These are phyloP conservation scores for Epinephelus lanceolatus DNA, from an alignment of 2,113 vertebrate species.

Conservation along the genomic window DNA sequence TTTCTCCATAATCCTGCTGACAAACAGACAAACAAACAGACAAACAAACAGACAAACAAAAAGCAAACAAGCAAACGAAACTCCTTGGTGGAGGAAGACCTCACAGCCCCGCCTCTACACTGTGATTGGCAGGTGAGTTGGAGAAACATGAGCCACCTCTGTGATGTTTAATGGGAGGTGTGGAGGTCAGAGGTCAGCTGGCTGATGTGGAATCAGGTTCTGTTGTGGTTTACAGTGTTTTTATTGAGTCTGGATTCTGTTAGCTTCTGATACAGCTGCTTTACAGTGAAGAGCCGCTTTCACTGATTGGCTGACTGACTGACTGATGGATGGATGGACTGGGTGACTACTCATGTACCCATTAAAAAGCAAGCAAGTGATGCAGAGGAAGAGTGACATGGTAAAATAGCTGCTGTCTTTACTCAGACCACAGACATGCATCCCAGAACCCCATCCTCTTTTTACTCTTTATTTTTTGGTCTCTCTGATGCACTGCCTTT, in stretches of 20 bases:
- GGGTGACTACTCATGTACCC: not conserved
- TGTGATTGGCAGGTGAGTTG: not conserved
- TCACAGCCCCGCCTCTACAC: not conserved
- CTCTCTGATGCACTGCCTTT: no score
- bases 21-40: no score
- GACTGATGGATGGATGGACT: not conserved
- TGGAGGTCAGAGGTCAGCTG: constrained; percentile 9
- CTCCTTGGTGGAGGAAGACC: no score
- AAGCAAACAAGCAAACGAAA: not conserved
- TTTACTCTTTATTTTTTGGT: no score
- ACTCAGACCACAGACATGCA: not conserved
- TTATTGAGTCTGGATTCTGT: constrained; percentile 43
- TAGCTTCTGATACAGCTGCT: constrained; percentile 16
- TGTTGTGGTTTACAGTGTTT: constrained; percentile 3
- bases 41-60: not conserved
- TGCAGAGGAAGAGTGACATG: no score
- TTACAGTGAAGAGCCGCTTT: not conserved
- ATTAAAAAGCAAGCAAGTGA: not conserved
- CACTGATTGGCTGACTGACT: not conserved
- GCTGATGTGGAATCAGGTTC: constrained; percentile 7
- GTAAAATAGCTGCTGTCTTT: not conserved
- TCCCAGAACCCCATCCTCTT: no score
- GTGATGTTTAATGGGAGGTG: constrained; percentile 34
- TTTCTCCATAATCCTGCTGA: no score
- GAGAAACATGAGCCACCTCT: not conserved